These are phyloP conservation scores for Drosophila sordidula DNA, from an alignment of 2,888 invertebrate genomes.

Conservation along the genomic window DNA sequence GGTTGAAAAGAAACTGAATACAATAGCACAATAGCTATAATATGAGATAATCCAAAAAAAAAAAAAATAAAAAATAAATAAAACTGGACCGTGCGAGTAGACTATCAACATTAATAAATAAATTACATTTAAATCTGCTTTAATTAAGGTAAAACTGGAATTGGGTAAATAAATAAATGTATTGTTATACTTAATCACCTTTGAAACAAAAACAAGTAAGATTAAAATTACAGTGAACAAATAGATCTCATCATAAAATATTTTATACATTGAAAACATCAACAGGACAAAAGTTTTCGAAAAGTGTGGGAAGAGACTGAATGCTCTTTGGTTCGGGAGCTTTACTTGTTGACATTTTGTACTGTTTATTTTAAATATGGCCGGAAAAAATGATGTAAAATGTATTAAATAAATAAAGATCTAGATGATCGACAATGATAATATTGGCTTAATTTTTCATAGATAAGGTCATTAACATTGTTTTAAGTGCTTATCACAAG, in stretches of 20 bases:
- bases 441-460: too few relatives aligned
- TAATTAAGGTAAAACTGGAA: conserved; percentile 53
- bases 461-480: too few relatives aligned
- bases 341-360: too few relatives aligned
- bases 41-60: not conserved
- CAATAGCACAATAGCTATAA: conserved; percentile 15
- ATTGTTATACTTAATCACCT: conserved; percentile 30
- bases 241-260: not conserved
- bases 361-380: too few relatives aligned
- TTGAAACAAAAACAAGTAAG: conserved; percentile 8
- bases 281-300: too few relatives aligned
- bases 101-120: conserved; percentile 53
- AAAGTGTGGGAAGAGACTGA: not conserved
- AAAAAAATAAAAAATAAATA: too few relatives aligned
- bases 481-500: not conserved
- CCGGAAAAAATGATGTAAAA: too few relatives aligned
- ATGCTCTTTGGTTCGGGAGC: too few relatives aligned
- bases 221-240: not conserved
- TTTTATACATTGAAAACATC: not conserved
- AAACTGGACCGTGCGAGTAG: not conserved
- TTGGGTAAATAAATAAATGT: conserved; percentile 26
- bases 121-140: conserved; percentile 60
- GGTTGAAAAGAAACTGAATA: conserved; percentile 15
- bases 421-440: too few relatives aligned
- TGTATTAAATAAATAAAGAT: too few relatives aligned